Evolutionary conservation across 2,797 vertebrate genomes (phyloP).

Genomic region (Echiichthys vipera): DNA sequence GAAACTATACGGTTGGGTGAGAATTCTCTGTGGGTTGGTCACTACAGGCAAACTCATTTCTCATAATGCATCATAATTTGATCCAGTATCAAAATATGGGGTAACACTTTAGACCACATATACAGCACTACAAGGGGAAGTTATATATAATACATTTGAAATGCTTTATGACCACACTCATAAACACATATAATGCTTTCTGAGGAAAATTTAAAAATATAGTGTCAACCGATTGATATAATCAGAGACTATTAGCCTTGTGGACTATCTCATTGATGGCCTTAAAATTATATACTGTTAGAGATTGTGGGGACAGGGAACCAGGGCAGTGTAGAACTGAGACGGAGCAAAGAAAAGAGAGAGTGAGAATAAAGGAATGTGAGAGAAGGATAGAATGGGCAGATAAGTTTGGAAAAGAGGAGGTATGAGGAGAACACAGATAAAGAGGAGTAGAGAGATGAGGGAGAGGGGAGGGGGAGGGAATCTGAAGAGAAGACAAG

Average conservation of each 20-base stretch:
- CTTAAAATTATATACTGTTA: conserved; percentile 13
- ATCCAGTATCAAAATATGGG: no score
- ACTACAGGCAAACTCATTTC: no score
- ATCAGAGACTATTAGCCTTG: conserved; percentile 4
- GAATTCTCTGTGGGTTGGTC: no score
- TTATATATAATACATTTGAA: no score
- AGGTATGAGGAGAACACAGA: not conserved
- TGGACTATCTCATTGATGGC: conserved; percentile 4
- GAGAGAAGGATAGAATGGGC: not conserved
- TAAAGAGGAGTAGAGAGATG: not conserved
- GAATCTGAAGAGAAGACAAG: not conserved
- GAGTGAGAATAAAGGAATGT: not conserved
- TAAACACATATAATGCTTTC: no score
- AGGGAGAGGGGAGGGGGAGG: not conserved
- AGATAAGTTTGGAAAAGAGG: not conserved
- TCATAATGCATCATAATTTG: no score
- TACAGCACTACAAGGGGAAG: no score
- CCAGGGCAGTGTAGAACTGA: not conserved
- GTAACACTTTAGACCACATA: no score
- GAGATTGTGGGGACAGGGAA: not conserved
- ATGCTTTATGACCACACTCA: no score
- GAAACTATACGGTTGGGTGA: no score
- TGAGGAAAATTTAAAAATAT: no score
- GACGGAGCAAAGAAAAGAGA: not conserved
- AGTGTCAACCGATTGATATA: conserved; percentile 1